Evolutionary conservation across 2,888 invertebrate species (phyloP).

Genomic region (Epirrhoe alternata): DNA sequence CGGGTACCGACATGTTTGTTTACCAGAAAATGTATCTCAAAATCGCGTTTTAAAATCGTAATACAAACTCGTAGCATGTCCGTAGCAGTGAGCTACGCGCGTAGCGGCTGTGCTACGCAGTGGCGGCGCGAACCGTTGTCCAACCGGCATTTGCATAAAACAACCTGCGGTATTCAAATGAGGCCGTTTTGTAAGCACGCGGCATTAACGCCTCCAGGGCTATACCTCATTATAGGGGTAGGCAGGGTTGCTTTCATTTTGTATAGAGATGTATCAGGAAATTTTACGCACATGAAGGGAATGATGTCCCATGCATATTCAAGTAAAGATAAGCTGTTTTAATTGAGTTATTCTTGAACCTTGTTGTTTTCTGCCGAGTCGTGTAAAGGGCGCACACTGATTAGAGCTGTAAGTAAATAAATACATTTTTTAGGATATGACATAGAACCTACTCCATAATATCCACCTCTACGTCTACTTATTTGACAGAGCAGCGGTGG

Average conservation of each 20-base stretch:
- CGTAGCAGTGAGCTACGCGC: conserved; percentile 16
- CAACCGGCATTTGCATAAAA: conserved; percentile 51
- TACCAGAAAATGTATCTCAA: not conserved
- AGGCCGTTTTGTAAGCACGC: conserved; percentile 43
- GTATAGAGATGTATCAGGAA: not conserved
- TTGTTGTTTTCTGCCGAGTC: not conserved
- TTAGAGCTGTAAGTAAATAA: no score
- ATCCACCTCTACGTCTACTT: no score
- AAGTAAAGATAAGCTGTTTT: not conserved
- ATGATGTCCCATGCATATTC: not conserved
- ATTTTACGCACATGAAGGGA: not conserved
- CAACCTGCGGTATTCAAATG: conserved; percentile 54
- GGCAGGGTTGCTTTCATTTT: not conserved
- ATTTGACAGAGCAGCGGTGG: no score
- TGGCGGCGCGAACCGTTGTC: conserved; percentile 26
- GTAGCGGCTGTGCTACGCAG: conserved; percentile 19
- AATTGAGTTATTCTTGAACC: not conserved
- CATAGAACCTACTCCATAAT: no score
- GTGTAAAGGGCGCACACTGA: no score
- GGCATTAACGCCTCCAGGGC: conserved; percentile 22
- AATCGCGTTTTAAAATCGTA: not conserved
- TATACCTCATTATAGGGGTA: conserved; percentile 14
- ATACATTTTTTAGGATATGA: no score
- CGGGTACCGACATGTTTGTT: not conserved
- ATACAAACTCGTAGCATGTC: conserved; percentile 1